phyloP scores from a whole-genome alignment of 1,140 invertebrate species.

The Euglossa dilemma region DNA sequence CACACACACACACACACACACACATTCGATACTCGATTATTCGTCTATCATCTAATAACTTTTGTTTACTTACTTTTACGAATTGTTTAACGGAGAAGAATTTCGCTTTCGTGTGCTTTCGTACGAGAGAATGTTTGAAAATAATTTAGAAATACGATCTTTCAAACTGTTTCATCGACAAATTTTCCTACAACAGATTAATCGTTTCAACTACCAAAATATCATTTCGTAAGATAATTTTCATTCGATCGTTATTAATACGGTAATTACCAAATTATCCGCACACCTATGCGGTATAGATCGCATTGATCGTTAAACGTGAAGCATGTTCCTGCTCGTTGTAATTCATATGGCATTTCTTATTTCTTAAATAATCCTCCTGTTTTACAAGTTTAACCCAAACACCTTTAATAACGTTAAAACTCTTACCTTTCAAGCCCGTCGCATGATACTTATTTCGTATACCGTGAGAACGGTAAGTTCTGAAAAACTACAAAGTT shows the following conservation, averaged over 20 bases:
- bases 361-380: background rate
- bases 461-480: background rate
- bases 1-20: no score
- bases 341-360: background rate
- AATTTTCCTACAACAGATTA: no score
- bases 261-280: background rate
- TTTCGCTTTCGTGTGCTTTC: no score
- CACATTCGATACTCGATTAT: no score
- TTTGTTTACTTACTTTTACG: no score
- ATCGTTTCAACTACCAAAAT: background rate
- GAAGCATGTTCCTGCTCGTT: background rate
- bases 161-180: no score
- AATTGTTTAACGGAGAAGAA: no score
- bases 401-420: background rate
- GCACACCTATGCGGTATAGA: background rate
- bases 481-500: background rate
- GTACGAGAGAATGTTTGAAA: no score
- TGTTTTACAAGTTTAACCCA: background rate
- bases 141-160: no score
- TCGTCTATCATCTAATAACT: no score
- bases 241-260: background rate
- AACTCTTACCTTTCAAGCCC: slow-evolving; percentile 30
- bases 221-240: background rate
- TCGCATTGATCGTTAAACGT: slow-evolving; percentile 46
- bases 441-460: background rate